phyloP scores from a whole-genome alignment of 1,140 invertebrate genomes.

The Zaprionus capensis region DNA sequence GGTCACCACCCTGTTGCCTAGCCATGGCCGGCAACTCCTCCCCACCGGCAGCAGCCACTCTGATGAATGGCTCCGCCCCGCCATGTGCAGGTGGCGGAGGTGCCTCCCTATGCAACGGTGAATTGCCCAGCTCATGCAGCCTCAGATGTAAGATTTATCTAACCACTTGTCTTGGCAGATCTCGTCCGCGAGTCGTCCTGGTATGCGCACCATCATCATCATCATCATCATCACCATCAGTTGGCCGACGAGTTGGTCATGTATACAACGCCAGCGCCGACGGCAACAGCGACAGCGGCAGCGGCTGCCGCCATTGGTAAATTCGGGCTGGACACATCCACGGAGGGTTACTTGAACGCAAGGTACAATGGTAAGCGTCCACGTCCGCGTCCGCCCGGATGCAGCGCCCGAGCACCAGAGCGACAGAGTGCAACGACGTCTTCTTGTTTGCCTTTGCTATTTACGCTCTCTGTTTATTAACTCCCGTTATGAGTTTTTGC shows the following conservation, averaged over 20 bases:
- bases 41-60: constrained; percentile 54
- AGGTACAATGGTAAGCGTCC: constrained; percentile 84
- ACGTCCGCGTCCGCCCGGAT: constrained; percentile 58
- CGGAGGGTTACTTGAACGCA: constrained; percentile 83
- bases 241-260: constrained; percentile 76
- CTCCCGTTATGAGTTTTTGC: constrained; percentile 68
- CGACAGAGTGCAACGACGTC: constrained; percentile 27
- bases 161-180: constrained; percentile 49
- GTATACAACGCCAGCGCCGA: constrained; percentile 72
- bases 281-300: constrained; percentile 59
- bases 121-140: background rate
- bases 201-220: constrained; percentile 78
- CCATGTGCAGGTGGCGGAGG: constrained; percentile 37
- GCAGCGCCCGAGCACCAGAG: constrained; percentile 29
- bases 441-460: constrained; percentile 70
- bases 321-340: constrained; percentile 79
- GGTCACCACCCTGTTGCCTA: constrained; percentile 60
- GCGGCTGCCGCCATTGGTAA: constrained; percentile 70
- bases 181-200: constrained; percentile 76
- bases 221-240: constrained; percentile 71
- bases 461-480: constrained; percentile 77
- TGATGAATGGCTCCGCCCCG: constrained; percentile 57
- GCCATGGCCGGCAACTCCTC: constrained; percentile 50
- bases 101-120: constrained; percentile 66
- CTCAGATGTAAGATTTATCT: background rate